These are phyloP conservation scores for Anguilla pacifica DNA, from an alignment of 2,797 vertebrate species.

Conservation along the genomic window DNA sequence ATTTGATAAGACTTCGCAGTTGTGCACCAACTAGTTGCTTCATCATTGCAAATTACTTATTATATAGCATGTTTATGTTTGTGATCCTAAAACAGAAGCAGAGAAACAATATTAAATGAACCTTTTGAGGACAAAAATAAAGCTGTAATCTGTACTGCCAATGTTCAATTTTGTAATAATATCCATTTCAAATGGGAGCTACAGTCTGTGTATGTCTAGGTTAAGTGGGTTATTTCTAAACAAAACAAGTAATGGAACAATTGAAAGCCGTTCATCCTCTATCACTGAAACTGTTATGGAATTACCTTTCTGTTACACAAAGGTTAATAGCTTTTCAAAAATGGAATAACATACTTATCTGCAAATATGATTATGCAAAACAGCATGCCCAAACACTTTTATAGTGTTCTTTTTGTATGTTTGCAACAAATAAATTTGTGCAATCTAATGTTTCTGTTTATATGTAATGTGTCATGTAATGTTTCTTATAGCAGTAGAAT, in stretches of 20 bases:
- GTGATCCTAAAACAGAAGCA: background rate
- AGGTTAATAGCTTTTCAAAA: conserved; percentile 12
- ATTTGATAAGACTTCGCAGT: background rate
- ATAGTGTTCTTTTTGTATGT: background rate
- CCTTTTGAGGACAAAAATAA: background rate
- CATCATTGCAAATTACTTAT: background rate
- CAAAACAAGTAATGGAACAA: conserved; percentile 3
- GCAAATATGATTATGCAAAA: background rate
- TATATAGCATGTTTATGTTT: background rate
- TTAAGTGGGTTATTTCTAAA: conserved; percentile 15
- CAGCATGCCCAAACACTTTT: background rate
- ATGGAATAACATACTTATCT: background rate
- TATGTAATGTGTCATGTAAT: background rate
- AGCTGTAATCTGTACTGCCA: background rate
- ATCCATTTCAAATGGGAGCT: background rate
- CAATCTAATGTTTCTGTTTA: background rate
- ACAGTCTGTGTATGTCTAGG: background rate
- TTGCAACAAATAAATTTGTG: background rate
- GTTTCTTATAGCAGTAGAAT: background rate
- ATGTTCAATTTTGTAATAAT: background rate
- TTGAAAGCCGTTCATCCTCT: background rate
- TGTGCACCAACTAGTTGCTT: background rate
- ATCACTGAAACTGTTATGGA: background rate
- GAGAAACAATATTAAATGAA: background rate
- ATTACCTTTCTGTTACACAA: background rate